Base-by-base conservation (phyloP, 2,797 vertebrate species). In the Danio aesculapii region DNA sequence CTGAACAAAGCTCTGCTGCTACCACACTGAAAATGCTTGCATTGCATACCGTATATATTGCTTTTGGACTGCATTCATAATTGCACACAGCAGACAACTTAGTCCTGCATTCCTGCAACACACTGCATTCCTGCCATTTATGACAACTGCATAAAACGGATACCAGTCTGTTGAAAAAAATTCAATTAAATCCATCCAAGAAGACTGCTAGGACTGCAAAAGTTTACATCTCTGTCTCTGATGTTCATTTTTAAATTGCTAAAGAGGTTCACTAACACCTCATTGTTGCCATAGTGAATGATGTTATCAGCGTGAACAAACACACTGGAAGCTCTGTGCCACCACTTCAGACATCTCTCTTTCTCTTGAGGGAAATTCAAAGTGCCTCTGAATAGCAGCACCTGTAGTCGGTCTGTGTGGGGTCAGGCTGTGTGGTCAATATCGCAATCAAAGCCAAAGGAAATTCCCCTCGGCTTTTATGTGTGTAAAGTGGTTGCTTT, bases 371-470 rank as follows among this genome's bases (percentile, higher is more conserved):
- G 44, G 44, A 58, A 68, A 50, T 58, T 52, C 11, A 50, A 75
- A 62, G 58, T 50, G 3, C 16, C 10, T 41, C 21, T 52, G 47
- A 63, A 75, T 63, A 75, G 30, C 58, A 50, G 21, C 47, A 63
- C 58, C 59, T 52, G 59, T 6, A 52, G 46, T 52, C 7, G 6
- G 21, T 63, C 9, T 75, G 6, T 8, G 59, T 30, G 30, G 30
- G 73, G 58, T 63, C 59, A 62, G 62, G 41, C 61, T 44, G 61
- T 44, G n/a, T 44, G 46, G 30, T 62, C 57, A 52, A 49, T 70
- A 59, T 62, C 9, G 47, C 21, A 78, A 59, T 78, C 64, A 61
- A 78, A 70, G 44, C 13, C 59, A 62, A 75, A 62, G 1, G 59
- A 70, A 46, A 58, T 21, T 17, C 43, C 50, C 10, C 19, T 47